Conservation (phyloP, 1,140 invertebrate genomes). For the Cryptotermes secundus region DNA sequence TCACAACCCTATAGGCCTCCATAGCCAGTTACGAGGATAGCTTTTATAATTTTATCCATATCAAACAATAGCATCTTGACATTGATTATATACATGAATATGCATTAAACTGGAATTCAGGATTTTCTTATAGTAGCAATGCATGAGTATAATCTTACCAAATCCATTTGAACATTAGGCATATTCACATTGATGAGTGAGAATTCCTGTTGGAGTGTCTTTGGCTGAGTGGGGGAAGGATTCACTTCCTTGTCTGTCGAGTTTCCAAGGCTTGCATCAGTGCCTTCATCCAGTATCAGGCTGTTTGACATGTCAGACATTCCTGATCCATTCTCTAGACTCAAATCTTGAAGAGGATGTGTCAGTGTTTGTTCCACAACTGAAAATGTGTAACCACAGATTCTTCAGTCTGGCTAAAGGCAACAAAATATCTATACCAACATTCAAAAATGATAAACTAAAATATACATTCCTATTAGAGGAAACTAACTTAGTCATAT, state of each 20-base stretch:
- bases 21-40: too few relatives aligned
- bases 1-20: too few relatives aligned
- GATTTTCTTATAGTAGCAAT: too few relatives aligned
- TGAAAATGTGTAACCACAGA: not conserved
- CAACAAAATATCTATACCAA: too few relatives aligned
- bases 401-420: not conserved
- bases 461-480: too few relatives aligned
- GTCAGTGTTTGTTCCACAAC: conserved; percentile 22
- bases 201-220: conserved; percentile 81
- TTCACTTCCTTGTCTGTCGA: conserved; percentile 21
- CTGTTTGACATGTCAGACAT: conserved; percentile 21
- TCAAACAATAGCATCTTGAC: too few relatives aligned
- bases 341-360: conserved; percentile 21
- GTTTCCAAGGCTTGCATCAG: conserved; percentile 18
- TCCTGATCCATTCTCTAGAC: conserved; percentile 8
- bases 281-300: not conserved
- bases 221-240: conserved; percentile 45
- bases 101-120: too few relatives aligned
- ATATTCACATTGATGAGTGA: conserved; percentile 84
- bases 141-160: conserved; percentile 42
- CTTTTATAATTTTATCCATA: too few relatives aligned
- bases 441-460: too few relatives aligned
- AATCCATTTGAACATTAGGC: conserved; percentile 73
- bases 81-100: too few relatives aligned
- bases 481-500: too few relatives aligned